Evolutionary conservation across 2,113 vertebrate species (phyloP).

Genomic region (Hemibates koningsi): DNA sequence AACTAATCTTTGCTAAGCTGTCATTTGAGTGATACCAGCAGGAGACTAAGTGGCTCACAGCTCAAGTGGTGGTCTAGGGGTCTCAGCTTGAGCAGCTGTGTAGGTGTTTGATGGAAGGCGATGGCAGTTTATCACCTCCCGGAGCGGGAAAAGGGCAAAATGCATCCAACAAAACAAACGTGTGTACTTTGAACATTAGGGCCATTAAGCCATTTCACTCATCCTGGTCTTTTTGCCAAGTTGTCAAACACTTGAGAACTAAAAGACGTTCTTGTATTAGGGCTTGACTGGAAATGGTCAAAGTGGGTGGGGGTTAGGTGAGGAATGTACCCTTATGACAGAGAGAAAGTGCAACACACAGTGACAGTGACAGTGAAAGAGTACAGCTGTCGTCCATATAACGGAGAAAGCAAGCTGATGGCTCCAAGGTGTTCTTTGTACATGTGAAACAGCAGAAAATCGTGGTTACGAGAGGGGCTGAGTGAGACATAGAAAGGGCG

Average conservation of each 20-base stretch:
- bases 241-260: background rate
- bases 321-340: background rate
- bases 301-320: background rate
- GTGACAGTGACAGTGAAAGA: background rate
- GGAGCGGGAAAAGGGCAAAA: background rate
- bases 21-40: slow-evolving; percentile 56
- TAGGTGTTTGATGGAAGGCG: slow-evolving; percentile 37
- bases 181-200: background rate
- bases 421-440: slow-evolving; percentile 6
- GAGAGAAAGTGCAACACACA: background rate
- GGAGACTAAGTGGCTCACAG: slow-evolving; percentile 41
- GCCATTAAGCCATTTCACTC: background rate
- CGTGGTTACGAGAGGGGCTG: background rate
- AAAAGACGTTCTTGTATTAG: background rate
- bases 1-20: slow-evolving; percentile 60
- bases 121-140: slow-evolving; percentile 41
- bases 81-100: slow-evolving; percentile 30
- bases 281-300: background rate
- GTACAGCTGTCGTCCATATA: background rate
- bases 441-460: slow-evolving; percentile 20
- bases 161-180: background rate
- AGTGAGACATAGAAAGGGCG: background rate
- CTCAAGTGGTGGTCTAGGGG: slow-evolving; percentile 34
- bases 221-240: background rate
- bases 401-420: background rate